A percentile compares a stretch with the other conserved stretches of the same genome.
Evolutionary conservation across 92 coral and sea anemone genomes (phyloP).

Genomic region (Epizoanthus rinbou): DNA sequence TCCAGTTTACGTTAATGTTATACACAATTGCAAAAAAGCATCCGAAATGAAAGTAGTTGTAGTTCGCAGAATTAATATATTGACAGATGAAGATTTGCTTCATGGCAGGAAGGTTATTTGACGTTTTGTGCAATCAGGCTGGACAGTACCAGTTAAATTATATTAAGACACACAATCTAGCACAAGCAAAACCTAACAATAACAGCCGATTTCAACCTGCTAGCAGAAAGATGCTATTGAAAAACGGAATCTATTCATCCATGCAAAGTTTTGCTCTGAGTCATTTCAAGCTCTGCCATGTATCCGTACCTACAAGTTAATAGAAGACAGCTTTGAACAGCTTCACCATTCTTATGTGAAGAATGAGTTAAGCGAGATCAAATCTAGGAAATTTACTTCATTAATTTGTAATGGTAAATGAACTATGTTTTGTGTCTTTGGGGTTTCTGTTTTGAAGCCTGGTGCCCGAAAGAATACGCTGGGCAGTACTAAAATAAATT

Average conservation of each 20-base stretch:
- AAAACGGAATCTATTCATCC: background rate
- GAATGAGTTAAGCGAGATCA: constrained; percentile 39
- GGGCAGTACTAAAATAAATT: too few species aligned
- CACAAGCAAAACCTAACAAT: constrained; percentile 37
- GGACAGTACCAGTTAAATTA: constrained; percentile 33
- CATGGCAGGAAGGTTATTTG: background rate
- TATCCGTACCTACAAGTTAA: background rate
- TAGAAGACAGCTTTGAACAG: too few species aligned
- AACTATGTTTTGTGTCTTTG: background rate
- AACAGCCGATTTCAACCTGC: constrained; percentile 11
- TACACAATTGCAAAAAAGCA: background rate
- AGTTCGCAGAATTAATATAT: background rate
- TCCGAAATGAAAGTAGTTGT: background rate
- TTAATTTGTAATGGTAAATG: constrained; percentile 32
- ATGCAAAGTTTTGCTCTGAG: constrained; percentile 6
- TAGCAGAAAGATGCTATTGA: background rate
- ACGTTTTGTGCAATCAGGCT: constrained; percentile 8
- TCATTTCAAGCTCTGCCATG: background rate
- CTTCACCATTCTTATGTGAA: background rate
- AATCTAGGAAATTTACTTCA: constrained; percentile 35
- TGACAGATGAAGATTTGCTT: constrained; percentile 27
- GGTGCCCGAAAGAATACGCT: background rate
- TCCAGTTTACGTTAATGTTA: background rate
- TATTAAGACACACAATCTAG: constrained; percentile 24
- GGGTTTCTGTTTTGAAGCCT: background rate